Conservation (phyloP, 2,113 vertebrate species). For the Centropristis striata region DNA sequence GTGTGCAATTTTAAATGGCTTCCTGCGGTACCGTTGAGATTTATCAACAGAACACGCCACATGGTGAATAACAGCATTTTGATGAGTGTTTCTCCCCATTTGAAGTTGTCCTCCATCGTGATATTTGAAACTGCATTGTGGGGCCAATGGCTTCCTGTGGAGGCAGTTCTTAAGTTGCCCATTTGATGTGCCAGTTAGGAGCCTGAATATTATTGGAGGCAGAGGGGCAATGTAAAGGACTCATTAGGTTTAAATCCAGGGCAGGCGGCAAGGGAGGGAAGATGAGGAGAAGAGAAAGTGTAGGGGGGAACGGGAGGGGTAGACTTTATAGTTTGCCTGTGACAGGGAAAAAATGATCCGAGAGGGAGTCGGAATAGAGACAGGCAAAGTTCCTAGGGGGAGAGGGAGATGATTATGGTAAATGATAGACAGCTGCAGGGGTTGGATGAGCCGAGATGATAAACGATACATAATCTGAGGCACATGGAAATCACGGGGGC, state of each 20-base stretch:
- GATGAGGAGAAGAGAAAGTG: constrained; percentile 42
- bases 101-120: constrained; percentile 39
- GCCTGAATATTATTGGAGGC: constrained; percentile 50
- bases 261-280: constrained; percentile 42
- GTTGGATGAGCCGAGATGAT: constrained; percentile 70
- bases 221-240: constrained; percentile 58
- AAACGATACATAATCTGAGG: constrained; percentile 72
- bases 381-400: constrained; percentile 46
- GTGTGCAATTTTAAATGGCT: constrained; percentile 10
- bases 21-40: not conserved
- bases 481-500: constrained; percentile 66
- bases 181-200: constrained; percentile 61
- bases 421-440: constrained; percentile 76
- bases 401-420: constrained; percentile 68
- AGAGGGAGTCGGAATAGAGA: constrained; percentile 41
- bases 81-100: constrained; percentile 24
- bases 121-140: not conserved
- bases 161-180: constrained; percentile 33
- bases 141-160: constrained; percentile 11
- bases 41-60: constrained; percentile 9
- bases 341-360: constrained; percentile 57
- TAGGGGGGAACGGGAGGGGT: constrained; percentile 2
- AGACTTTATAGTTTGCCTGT: constrained; percentile 53
- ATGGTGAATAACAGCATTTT: constrained; percentile 15
- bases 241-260: constrained; percentile 70